Evolutionary conservation across 35 echinoderm and acorn worm genomes (phyloP).

Genomic region (Ophioderma brevispina): DNA sequence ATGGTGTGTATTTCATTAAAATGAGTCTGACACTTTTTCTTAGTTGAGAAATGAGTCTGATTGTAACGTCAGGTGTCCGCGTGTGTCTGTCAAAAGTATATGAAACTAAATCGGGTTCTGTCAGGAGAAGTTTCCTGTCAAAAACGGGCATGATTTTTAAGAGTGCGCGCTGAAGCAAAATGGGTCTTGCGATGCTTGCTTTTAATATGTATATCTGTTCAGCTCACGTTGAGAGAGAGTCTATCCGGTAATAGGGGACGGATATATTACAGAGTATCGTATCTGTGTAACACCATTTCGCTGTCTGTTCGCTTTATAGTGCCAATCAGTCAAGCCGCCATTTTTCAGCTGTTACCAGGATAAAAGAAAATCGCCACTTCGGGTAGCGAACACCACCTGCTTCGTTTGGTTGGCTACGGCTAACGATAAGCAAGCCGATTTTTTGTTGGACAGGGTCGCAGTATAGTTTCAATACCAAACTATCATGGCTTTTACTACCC

Average conservation of each 20-base stretch:
- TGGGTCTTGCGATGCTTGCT: neutral
- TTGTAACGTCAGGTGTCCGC: too few relatives aligned
- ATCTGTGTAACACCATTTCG: neutral
- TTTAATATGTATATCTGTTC: neutral
- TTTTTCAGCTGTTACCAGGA: neutral
- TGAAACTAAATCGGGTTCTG: neutral
- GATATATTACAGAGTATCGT: neutral
- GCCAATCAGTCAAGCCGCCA: neutral
- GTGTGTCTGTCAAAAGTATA: neutral
- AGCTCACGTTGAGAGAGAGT: neutral
- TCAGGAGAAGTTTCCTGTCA: neutral
- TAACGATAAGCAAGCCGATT: neutral
- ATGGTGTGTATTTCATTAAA: too few relatives aligned
- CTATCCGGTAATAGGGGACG: constrained; percentile 8
- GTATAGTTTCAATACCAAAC: neutral
- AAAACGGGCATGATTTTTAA: neutral
- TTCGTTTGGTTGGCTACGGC: neutral
- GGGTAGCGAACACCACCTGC: neutral
- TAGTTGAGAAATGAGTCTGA: too few relatives aligned
- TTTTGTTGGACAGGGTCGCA: neutral
- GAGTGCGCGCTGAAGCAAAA: neutral
- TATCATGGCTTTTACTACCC: neutral
- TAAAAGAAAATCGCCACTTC: constrained; percentile 4
- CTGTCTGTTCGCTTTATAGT: constrained; percentile 5
- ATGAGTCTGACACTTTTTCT: too few relatives aligned